phyloP scores from a whole-genome alignment of 2,797 vertebrate species.

The Coluber constrictor region DNA sequence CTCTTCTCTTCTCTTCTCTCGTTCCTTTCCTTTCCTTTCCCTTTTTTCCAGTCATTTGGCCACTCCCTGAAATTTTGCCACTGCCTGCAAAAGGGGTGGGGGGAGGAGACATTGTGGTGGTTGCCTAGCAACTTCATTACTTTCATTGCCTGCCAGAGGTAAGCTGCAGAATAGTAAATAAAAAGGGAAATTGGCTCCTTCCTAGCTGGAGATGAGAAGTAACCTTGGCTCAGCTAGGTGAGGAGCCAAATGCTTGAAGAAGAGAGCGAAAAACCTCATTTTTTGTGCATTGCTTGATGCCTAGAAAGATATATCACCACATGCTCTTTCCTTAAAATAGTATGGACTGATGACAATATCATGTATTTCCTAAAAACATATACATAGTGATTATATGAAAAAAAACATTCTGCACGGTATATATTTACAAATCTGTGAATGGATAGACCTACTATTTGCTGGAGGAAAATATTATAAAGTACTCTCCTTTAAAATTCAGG shows the following conservation, averaged over 20 bases:
- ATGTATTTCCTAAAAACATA: not conserved
- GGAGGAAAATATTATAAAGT: not conserved
- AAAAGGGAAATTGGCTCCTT: not conserved
- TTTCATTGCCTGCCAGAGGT: not conserved
- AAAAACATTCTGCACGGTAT: not conserved
- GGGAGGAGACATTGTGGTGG: not conserved
- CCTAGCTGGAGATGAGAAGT: not conserved
- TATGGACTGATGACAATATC: not conserved
- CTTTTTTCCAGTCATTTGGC: not conserved
- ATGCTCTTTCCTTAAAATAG: not conserved
- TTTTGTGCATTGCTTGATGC: not conserved
- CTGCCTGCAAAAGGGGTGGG: not conserved
- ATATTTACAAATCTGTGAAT: not conserved
- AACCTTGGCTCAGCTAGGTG: not conserved
- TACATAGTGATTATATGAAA: not conserved
- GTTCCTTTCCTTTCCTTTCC: not conserved
- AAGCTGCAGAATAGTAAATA: not conserved
- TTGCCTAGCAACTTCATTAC: not conserved
- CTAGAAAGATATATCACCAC: not conserved
- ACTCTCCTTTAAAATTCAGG: slow-evolving; percentile 10
- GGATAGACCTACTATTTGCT: not conserved
- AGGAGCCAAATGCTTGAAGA: not conserved
- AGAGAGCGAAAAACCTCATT: not conserved
- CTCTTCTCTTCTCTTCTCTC: too few relatives aligned
- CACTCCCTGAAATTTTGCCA: not conserved